Conservation (phyloP, 64 coral and sea anemone species). For the Platygyra sinensis region DNA sequence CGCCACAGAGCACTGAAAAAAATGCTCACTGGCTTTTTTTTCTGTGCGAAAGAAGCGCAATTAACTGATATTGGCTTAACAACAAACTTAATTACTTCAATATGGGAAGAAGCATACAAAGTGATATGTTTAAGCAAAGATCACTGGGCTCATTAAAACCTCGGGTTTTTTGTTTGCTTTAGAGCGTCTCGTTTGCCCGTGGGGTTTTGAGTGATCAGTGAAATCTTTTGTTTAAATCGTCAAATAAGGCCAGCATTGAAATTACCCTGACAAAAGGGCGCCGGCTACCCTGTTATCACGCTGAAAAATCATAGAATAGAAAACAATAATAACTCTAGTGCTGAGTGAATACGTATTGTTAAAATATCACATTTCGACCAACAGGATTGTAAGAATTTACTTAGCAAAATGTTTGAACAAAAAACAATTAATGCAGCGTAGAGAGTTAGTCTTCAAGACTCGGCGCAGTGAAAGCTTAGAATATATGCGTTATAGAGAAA, state of each 20-base stretch:
- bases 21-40: neutral
- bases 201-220: constrained; percentile 3
- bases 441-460: neutral
- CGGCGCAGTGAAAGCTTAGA: neutral
- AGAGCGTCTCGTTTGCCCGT: neutral
- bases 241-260: constrained; percentile 1
- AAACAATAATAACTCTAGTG: constrained; percentile 23
- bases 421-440: constrained; percentile 21
- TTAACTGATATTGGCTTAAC: constrained; percentile 39
- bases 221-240: neutral
- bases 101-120: constrained; percentile 1
- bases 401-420: constrained; percentile 35
- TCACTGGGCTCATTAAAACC: constrained; percentile 10
- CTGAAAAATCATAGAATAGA: constrained; percentile 28
- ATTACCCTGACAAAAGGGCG: constrained; percentile 22
- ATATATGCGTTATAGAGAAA: neutral
- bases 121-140: constrained; percentile 30
- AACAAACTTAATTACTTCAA: constrained; percentile 44
- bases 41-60: neutral
- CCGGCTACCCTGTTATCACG: constrained; percentile 28
- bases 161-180: constrained; percentile 22
- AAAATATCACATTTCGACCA: constrained; percentile 55
- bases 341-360: constrained; percentile 37
- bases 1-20: constrained; percentile 5
- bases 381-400: constrained; percentile 12